Evolutionary conservation across 2,797 vertebrate genomes (phyloP), one percentile per base, ranked within the genome.

Genomic region (Syngnathus rostellatus): DNA sequence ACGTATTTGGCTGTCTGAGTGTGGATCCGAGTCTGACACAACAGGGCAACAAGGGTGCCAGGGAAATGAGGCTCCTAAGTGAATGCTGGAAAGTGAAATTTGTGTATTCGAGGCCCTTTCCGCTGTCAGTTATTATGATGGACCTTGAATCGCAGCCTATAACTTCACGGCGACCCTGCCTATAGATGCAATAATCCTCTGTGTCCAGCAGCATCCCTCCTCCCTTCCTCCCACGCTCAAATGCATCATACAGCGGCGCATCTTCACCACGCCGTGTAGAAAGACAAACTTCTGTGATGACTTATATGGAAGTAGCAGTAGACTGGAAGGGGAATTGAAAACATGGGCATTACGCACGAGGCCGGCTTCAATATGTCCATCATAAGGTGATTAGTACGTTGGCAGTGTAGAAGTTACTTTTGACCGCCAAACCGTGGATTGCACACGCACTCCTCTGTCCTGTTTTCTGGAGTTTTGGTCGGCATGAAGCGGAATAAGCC

Each of bases 141-240:
- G 54, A 37, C 54, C 45, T 46, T 4, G 43, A 46, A 25, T 16
- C 54, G 25, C 5, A 31, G 1, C 25, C 2, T 57, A 57, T 31
- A 12, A 25, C 54, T 23, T 11, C 1, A 53, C n/a, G n/a, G n/a
- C 10, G 51, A 54, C 21, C 53, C 53, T 57, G 45, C 50, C 63
- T 75, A 65, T 66, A 69, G 82, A 67, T 66, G 76, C 71, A 8
- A 67, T 85, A 87, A 87, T 88, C 82, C 82, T 61, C 71, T 73
- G 68, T 57, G 70, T 70, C 64, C 68, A 21, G 70, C 71, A 80
- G 72, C 79, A 61, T 71, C 62, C 65, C 23, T 58, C 66, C 70
- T 51, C 71, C 77, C 71, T 79, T 80, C 84, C 80, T 76, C 73
- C 71, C 75, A 72, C 64, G 81, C 83, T 87, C 80, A 86, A 86